Evolutionary conservation across 2,113 vertebrate species (phyloP), one percentile per base, ranked within the genome.

Genomic region (Cheilinus undulatus): DNA sequence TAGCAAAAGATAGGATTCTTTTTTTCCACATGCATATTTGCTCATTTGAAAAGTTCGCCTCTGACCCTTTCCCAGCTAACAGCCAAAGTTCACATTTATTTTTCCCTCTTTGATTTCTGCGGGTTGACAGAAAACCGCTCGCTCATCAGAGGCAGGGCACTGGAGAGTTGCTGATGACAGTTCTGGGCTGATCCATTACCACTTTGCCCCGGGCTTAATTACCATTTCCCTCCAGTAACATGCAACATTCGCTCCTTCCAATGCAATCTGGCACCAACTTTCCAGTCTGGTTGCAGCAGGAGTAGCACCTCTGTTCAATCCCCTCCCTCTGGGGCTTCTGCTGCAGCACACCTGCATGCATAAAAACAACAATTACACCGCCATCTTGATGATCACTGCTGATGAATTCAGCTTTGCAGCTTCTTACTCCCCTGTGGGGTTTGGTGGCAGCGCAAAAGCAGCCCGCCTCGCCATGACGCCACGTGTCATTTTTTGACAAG

Each of bases 151-250:
- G 70, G 70, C 60, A 69, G 58, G 59, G 61, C 66, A 61, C 52
- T 40, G 38, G 36, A 61, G 79, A 78, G 72, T 72, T 62, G 57
- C 36, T 42, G 63, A 79, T 92, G 91, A 92, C 86, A 92, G 83
- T 86, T 92, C 83, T 83, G 76, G 88, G 82, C 69, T 89, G 86
- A 90, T 89, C 87, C 89, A 85, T 90, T 89, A 86, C 73, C 71
- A 72, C 84, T 80, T 85, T 80, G 74, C 87, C 84, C 73, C 49
- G 15, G 80, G 90, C 84, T 66, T 92, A 85, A 93, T 94, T 91
- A 89, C 42, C 82, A 87, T 70, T 80, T 83, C 77, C 77, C 66
- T 82, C 52, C 60, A 76, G 82, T 60, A 77, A 85, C 79, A 91
- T 57, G 78, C 88, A 92, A 86, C 77, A 83, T 67, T 80, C 65